Evolutionary conservation across 2,888 invertebrate genomes (phyloP).

Genomic region (Microctonus brassicae): DNA sequence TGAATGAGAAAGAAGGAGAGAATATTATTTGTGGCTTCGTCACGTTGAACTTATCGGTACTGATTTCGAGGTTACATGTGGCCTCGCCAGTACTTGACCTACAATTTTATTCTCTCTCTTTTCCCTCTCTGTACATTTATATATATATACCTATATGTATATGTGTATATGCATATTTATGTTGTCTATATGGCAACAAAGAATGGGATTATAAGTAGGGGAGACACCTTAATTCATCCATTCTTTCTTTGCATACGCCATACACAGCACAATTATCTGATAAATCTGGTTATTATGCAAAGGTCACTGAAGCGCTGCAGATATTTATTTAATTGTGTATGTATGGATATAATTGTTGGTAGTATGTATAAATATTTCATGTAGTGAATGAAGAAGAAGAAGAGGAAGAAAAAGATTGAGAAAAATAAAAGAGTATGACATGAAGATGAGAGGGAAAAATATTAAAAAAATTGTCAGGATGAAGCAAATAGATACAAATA

Average conservation of each 20-base stretch:
- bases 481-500: conserved; percentile 5
- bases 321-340: background rate
- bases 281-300: background rate
- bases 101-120: conserved; percentile 14
- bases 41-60: conserved; percentile 21
- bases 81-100: conserved; percentile 31
- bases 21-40: conserved; percentile 1
- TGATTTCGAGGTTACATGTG: conserved; percentile 22
- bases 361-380: too few relatives aligned
- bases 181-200: too few relatives aligned
- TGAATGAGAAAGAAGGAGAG: conserved; percentile 28
- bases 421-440: conserved; percentile 10
- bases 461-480: conserved; percentile 1
- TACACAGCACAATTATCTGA: background rate
- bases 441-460: background rate
- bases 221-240: background rate
- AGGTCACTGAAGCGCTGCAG: conserved; percentile 6
- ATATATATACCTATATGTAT: too few relatives aligned
- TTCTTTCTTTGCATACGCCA: background rate
- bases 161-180: too few relatives aligned
- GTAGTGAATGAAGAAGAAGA: background rate
- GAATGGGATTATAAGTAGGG: background rate
- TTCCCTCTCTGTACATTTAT: background rate
- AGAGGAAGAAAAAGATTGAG: background rate
- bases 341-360: too few relatives aligned